phyloP scores from a whole-genome alignment of 1,140 invertebrate species.

The Amphibalanus amphitrite region DNA sequence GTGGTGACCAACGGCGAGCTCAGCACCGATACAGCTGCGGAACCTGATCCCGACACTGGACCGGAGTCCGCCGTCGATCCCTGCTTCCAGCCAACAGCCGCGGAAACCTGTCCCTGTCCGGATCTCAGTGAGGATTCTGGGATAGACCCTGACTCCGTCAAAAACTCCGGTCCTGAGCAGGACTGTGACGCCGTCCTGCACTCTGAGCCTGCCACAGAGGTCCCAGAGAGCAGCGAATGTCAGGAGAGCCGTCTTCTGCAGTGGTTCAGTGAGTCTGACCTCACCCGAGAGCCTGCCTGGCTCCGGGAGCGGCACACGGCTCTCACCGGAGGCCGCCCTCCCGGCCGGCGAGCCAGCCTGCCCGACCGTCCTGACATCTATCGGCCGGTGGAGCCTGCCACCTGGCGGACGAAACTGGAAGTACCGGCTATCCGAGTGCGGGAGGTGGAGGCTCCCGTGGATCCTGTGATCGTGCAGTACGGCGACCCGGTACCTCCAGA shows the following conservation, averaged over 20 bases:
- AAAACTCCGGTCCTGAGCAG: no score
- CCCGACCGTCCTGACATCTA: neutral
- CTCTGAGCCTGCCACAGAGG: no score
- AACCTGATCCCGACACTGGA: no score
- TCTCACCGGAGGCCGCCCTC: neutral
- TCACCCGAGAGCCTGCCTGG: neutral
- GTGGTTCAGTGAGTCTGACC: neutral
- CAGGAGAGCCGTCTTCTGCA: no score
- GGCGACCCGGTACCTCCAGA: neutral
- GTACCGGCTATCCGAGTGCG: neutral
- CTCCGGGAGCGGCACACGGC: neutral
- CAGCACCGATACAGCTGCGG: no score
- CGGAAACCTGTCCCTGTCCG: no score
- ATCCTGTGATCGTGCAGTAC: neutral
- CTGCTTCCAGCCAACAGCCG: no score
- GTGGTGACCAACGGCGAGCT: no score
- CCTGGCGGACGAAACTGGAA: neutral
- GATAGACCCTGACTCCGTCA: no score
- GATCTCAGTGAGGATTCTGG: neutral
- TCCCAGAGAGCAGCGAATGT: no score
- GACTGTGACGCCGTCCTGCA: no score
- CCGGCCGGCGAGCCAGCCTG: neutral
- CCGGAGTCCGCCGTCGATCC: no score
- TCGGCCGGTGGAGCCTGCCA: neutral
- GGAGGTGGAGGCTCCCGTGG: neutral